phyloP scores from a whole-genome alignment of 2,797 vertebrate species.

The Borostomias antarcticus region DNA sequence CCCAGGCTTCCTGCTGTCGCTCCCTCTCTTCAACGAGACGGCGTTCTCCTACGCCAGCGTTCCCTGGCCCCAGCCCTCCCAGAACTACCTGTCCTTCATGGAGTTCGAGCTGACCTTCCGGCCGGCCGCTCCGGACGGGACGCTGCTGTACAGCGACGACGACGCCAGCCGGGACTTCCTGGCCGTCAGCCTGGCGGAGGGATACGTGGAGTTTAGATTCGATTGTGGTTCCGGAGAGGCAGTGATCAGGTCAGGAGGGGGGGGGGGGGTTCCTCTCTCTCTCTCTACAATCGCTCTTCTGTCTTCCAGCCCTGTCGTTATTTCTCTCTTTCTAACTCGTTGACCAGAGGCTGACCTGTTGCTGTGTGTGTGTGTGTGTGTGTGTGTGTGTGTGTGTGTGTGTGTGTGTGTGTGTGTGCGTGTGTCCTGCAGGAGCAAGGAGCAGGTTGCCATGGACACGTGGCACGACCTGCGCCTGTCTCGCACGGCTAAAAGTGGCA shows the following conservation, averaged over 20 bases:
- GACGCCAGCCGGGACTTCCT: conserved; percentile 88
- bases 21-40: conserved; percentile 90
- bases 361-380: conserved; percentile 2
- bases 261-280: too few species aligned
- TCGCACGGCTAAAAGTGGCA: conserved; percentile 92
- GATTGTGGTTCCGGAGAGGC: conserved; percentile 94
- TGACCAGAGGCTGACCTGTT: not conserved
- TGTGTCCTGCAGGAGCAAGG: conserved; percentile 80
- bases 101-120: conserved; percentile 92
- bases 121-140: conserved; percentile 80
- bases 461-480: conserved; percentile 93
- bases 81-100: conserved; percentile 93
- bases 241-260: conserved; percentile 89
- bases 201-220: conserved; percentile 91
- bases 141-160: conserved; percentile 92
- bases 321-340: not conserved
- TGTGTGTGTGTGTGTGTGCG: conserved; percentile 10
- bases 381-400: conserved; percentile 10
- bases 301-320: too few species aligned
- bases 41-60: conserved; percentile 84
- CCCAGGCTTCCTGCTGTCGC: conserved; percentile 83
- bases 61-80: conserved; percentile 87
- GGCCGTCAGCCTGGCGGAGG: conserved; percentile 81
- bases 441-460: conserved; percentile 79
- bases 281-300: not conserved